A percentile compares a stretch with the other conserved stretches of the same genome.
These are phyloP conservation scores for Scaptomyza caliginosa DNA, from an alignment of 2,888 invertebrate genomes.

Conservation along the genomic window DNA sequence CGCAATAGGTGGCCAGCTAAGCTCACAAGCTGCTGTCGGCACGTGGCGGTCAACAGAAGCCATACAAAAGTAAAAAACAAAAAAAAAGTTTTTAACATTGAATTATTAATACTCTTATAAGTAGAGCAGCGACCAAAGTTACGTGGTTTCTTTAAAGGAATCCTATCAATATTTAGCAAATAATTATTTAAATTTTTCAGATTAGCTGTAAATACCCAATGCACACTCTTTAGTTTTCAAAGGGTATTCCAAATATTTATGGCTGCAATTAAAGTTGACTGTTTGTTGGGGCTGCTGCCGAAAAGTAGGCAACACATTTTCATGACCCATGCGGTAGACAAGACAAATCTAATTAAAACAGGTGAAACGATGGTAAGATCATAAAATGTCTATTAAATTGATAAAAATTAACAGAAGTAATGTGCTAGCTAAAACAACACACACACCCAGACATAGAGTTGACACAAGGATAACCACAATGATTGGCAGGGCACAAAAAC, in stretches of 20 bases:
- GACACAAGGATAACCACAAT: slow-evolving; percentile 34
- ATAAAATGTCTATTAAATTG: slow-evolving; percentile 49
- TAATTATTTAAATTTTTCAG: neutral
- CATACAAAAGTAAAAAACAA: slow-evolving; percentile 8
- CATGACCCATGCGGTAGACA: slow-evolving; percentile 46
- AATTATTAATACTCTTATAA: slow-evolving; percentile 23
- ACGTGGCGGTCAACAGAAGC: slow-evolving; percentile 55
- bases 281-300: slow-evolving; percentile 45
- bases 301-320: slow-evolving; percentile 63
- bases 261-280: slow-evolving; percentile 64
- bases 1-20: slow-evolving; percentile 37
- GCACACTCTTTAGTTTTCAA: accelerated
- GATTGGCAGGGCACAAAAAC: slow-evolving; percentile 33
- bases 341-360: slow-evolving; percentile 65
- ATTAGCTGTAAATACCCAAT: neutral
- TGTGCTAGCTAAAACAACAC: neutral
- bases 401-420: slow-evolving; percentile 32
- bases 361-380: slow-evolving; percentile 31
- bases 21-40: slow-evolving; percentile 55
- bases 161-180: neutral
- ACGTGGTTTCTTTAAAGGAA: neutral
- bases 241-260: slow-evolving; percentile 58
- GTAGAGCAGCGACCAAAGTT: neutral
- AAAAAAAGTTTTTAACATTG: neutral
- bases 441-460: neutral